Evolutionary conservation across 2,888 invertebrate species (phyloP).

Genomic region (Xylota segnis): DNA sequence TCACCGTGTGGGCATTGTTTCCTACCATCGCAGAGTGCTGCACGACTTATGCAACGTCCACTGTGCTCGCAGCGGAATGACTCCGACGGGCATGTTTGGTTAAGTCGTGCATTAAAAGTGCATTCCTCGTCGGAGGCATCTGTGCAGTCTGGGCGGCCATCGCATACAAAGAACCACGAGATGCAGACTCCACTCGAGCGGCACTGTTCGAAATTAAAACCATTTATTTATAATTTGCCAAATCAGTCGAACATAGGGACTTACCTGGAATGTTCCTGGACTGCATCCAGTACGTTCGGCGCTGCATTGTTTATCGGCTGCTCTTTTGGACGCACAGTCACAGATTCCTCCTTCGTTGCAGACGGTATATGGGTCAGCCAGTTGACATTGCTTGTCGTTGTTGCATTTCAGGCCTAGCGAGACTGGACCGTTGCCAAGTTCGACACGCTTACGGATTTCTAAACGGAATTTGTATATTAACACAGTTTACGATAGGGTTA

Average conservation of each 20-base stretch:
- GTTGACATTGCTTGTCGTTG: conserved; percentile 91
- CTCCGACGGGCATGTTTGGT: conserved; percentile 88
- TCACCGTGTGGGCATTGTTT: conserved; percentile 91
- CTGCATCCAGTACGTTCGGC: conserved; percentile 92
- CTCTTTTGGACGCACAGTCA: conserved; percentile 89
- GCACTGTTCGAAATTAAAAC: conserved; percentile 87
- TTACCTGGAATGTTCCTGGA: conserved; percentile 91
- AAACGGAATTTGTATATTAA: conserved; percentile 16
- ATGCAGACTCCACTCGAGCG: conserved; percentile 93
- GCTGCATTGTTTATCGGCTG: conserved; percentile 86
- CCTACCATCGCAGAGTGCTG: conserved; percentile 92
- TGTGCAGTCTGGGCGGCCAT: conserved; percentile 91
- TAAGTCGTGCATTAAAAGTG: conserved; percentile 84
- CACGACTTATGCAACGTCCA: conserved; percentile 91
- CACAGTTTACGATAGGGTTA: neutral
- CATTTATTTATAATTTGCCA: conserved; percentile 71
- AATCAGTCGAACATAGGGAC: conserved; percentile 54
- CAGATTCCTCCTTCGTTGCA: conserved; percentile 88
- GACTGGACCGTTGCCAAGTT: conserved; percentile 85
- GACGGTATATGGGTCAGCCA: conserved; percentile 91
- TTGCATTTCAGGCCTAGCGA: conserved; percentile 92
- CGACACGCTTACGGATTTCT: conserved; percentile 83
- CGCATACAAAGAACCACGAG: conserved; percentile 97
- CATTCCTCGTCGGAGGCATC: conserved; percentile 96
- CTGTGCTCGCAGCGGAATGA: conserved; percentile 89